Percentiles rank a stretch among this genome's conserved stretches.
These are phyloP conservation scores for Drosophila kohkoa DNA, from an alignment of 1,140 invertebrate species.

Conservation along the genomic window DNA sequence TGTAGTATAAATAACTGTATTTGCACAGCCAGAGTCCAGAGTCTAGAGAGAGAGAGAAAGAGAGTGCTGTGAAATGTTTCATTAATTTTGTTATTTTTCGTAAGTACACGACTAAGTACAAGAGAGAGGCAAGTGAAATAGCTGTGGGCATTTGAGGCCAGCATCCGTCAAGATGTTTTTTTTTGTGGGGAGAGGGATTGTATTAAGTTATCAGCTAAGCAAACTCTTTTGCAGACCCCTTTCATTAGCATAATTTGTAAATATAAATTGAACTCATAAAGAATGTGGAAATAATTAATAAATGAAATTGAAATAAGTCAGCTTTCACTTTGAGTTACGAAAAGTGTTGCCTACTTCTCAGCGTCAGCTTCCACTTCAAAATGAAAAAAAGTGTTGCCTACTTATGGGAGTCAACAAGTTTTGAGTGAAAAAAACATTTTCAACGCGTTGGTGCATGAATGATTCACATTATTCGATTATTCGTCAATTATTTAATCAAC, in stretches of 20 bases:
- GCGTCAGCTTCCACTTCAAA: constrained; percentile 2
- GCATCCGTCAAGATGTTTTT: constrained; percentile 39
- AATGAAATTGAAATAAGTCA: too few relatives aligned
- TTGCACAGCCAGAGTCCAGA: constrained; percentile 63
- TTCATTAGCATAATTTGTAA: constrained; percentile 4
- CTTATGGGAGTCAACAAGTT: constrained; percentile 29
- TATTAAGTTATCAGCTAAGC: constrained; percentile 33
- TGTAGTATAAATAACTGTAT: constrained; percentile 83
- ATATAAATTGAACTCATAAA: not conserved
- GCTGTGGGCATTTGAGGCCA: constrained; percentile 27
- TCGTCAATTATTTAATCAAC: constrained; percentile 69
- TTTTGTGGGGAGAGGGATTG: not conserved
- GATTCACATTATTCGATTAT: constrained; percentile 68
- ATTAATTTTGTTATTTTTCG: constrained; percentile 79
- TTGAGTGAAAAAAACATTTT: constrained; percentile 2
- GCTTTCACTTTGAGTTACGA: not conserved
- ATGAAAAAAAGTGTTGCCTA: constrained; percentile 52
- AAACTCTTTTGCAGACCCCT: not conserved
- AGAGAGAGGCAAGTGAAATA: constrained; percentile 34
- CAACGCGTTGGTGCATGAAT: constrained; percentile 37
- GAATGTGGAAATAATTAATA: constrained; percentile 8
- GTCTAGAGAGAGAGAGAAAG: constrained; percentile 29
- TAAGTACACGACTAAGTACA: constrained; percentile 71
- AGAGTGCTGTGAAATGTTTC: constrained; percentile 65
- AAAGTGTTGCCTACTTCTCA: not conserved